Evolutionary conservation across 2,888 invertebrate genomes (phyloP).

Genomic region (Aspidapion aeneum): DNA sequence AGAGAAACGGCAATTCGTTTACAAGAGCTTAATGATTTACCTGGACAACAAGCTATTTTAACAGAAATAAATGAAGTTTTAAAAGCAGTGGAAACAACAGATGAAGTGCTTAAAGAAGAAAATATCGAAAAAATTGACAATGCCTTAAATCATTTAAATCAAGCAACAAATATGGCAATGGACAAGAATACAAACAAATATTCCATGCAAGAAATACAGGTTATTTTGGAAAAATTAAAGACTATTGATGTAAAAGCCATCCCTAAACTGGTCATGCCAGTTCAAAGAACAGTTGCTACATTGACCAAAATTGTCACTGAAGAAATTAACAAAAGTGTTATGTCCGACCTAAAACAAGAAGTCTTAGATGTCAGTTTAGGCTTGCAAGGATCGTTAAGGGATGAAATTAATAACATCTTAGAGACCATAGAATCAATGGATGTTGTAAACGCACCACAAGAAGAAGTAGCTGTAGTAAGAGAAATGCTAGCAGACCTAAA

Average conservation of each 20-base stretch:
- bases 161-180: slow-evolving; percentile 15
- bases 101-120: slow-evolving; percentile 14
- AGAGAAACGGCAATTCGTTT: slow-evolving; percentile 15
- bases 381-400: slow-evolving; percentile 8
- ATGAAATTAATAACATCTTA: slow-evolving; percentile 1
- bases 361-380: neutral
- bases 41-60: slow-evolving; percentile 20
- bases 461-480: neutral
- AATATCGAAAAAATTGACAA: slow-evolving; percentile 15
- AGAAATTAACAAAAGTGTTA: neutral
- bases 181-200: slow-evolving; percentile 7
- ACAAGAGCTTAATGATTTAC: slow-evolving; percentile 11
- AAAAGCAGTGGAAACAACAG: slow-evolving; percentile 13
- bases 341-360: slow-evolving; percentile 7
- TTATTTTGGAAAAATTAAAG: neutral
- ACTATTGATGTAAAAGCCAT: slow-evolving; percentile 10
- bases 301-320: slow-evolving; percentile 19
- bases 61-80: slow-evolving; percentile 20
- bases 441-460: neutral
- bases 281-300: slow-evolving; percentile 21
- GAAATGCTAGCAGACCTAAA: neutral
- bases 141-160: slow-evolving; percentile 17
- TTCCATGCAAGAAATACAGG: slow-evolving; percentile 8
- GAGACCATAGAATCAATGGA: neutral
- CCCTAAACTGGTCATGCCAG: slow-evolving; percentile 16